phyloP scores from a whole-genome alignment of 2,888 invertebrate genomes.

The Pherbina coryleti region DNA sequence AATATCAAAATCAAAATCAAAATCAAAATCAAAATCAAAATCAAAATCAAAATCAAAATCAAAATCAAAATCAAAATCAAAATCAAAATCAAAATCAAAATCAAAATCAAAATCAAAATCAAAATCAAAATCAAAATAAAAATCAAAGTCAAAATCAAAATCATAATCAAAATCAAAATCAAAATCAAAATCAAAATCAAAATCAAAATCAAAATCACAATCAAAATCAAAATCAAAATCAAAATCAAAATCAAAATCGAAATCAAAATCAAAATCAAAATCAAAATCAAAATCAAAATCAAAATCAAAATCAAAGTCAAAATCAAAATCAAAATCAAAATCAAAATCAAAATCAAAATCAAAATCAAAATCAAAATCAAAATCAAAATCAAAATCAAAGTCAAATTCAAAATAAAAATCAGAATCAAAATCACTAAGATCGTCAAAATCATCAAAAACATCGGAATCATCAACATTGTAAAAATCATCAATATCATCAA shows the following conservation, averaged over 20 bases:
- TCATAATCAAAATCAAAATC: not conserved
- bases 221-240: not conserved
- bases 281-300: constrained; percentile 29
- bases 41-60: too few relatives aligned
- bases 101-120: too few relatives aligned
- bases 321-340: not conserved
- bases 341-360: not conserved
- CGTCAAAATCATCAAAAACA: too few relatives aligned
- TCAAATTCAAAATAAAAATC: not conserved
- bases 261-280: constrained; percentile 22
- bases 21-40: too few relatives aligned
- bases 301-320: not conserved
- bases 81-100: too few relatives aligned
- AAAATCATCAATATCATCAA: not conserved
- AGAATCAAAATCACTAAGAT: not conserved
- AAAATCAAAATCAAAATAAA: too few relatives aligned
- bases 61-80: too few relatives aligned
- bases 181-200: not conserved
- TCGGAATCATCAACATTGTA: too few relatives aligned
- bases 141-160: too few relatives aligned
- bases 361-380: not conserved
- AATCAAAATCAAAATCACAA: not conserved
- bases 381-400: not conserved
- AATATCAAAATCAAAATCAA: too few relatives aligned
- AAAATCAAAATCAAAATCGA: not conserved